Base-by-base conservation (phyloP, 2,888 invertebrate genomes). In the Gastracanthus pulcherrimus region DNA sequence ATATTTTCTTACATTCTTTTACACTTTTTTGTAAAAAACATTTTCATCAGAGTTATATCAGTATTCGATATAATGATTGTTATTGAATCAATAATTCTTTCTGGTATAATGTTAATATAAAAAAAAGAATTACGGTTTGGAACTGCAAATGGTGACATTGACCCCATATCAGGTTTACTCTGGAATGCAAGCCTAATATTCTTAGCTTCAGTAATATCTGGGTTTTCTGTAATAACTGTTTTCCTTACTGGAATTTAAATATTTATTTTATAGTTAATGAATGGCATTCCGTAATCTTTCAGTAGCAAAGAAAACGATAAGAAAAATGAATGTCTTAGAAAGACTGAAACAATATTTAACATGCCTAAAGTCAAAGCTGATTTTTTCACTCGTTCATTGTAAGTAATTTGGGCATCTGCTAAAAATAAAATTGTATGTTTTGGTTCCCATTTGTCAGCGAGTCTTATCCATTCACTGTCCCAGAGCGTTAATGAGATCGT, bases 191-290 rank as follows among this genome's bases (percentile, higher is more conserved):
- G 81, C 34, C 93, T 91, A 79, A 96, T 89, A 1, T 92, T 90
- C 80, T 93, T 92, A 0, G 94, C 94, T 87, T 96, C 95, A 0
- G 93, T 91, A 2, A 94, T 94, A 81, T 94, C 92, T 0, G 96
- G 96, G 92, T 96, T 94, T 88, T 96, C 96, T 3, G 95, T 96
- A 81, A 97, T 92, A 29, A 97, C 92, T 4, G 94, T 94, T 82
- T 89, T 90, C 45, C 87, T 87, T 6, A 83, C 91, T 90, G 75
- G 6, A 84, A 85, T 77, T 23, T 82, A 75, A 74, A 72, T 41
- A 75, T 60, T 45, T n/a, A n/a, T n/a, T n/a, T n/a, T n/a, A n/a
- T n/a, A n/a, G n/a, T n/a, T n/a, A n/a, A n/a, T n/a, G n/a, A n/a
- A n/a, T n/a, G n/a, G n/a, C n/a, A n/a, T n/a, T n/a, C n/a, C n/a